Percentiles rank a stretch among this genome's conserved stretches.
Evolutionary conservation across 2,113 vertebrate genomes (phyloP).

Genomic region (Osmerus mordax): DNA sequence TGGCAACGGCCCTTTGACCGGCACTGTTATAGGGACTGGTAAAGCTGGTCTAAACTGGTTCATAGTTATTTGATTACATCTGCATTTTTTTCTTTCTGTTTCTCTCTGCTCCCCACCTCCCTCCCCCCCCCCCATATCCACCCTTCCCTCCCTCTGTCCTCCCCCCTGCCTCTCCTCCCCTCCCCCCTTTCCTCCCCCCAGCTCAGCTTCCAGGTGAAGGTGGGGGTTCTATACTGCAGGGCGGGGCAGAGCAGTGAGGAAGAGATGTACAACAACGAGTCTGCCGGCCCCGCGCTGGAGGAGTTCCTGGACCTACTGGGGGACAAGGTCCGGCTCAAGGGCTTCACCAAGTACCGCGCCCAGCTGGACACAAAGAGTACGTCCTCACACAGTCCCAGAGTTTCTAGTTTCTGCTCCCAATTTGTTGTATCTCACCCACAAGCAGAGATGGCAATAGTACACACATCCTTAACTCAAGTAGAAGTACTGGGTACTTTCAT

Average conservation of each 20-base stretch:
- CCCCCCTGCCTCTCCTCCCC: neutral
- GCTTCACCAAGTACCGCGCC: conserved; percentile 92
- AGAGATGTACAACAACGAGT: conserved; percentile 97
- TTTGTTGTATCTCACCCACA: too few species aligned
- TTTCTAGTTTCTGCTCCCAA: too few species aligned
- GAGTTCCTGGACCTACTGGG: conserved; percentile 93
- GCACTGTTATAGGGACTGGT: neutral
- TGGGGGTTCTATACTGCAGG: conserved; percentile 95
- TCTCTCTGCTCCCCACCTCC: neutral
- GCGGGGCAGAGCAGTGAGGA: conserved; percentile 91
- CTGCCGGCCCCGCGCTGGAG: conserved; percentile 85
- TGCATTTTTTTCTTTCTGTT: neutral
- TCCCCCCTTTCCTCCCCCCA: conserved; percentile 43
- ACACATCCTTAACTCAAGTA: neutral
- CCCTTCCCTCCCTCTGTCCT: neutral
- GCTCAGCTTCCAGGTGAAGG: conserved; percentile 94
- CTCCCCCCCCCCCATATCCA: neutral
- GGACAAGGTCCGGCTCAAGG: conserved; percentile 90
- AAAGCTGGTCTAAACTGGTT: neutral
- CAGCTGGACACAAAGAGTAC: conserved; percentile 96
- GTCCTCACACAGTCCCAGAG: conserved; percentile 8
- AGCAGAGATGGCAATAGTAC: neutral
- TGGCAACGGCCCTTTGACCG: neutral
- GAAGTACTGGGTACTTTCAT: too few species aligned
- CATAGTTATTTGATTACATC: neutral